These are phyloP conservation scores for Monoplex corrugatus DNA, from an alignment of 2,888 invertebrate species.

Conservation along the genomic window DNA sequence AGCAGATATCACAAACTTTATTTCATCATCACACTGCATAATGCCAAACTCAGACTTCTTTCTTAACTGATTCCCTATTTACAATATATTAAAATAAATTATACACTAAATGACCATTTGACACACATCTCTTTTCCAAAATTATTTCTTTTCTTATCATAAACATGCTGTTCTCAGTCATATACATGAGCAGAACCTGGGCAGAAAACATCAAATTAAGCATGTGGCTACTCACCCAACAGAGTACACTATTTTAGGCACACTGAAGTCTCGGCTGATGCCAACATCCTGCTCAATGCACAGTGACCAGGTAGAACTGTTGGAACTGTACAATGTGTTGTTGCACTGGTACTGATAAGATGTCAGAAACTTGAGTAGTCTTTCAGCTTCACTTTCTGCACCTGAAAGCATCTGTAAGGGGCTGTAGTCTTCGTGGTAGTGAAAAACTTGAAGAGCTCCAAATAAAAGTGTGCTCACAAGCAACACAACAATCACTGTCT, in stretches of 20 bases:
- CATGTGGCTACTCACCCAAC: conserved; percentile 69
- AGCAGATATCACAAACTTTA: no score
- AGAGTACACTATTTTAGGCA: conserved; percentile 70
- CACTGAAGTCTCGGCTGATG: conserved; percentile 66
- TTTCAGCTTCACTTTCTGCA: conserved; percentile 74
- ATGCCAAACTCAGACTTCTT: no score
- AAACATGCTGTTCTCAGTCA: no score
- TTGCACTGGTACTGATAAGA: conserved; percentile 77
- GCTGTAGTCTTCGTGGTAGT: conserved; percentile 70
- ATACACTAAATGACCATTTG: no score
- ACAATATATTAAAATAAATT: no score
- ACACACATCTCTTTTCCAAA: no score
- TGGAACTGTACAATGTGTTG: conserved; percentile 68
- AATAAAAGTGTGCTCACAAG: conserved; percentile 51
- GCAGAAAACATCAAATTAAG: not conserved
- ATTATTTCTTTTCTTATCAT: no score
- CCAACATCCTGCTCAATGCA: conserved; percentile 72
- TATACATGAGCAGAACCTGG: no score
- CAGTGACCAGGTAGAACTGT: conserved; percentile 72
- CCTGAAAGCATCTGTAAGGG: conserved; percentile 74
- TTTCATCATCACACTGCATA: no score
- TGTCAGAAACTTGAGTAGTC: conserved; percentile 75
- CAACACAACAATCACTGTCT: not conserved
- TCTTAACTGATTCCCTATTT: no score
- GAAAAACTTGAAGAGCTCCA: conserved; percentile 65